Evolutionary conservation across 1,140 invertebrate species (phyloP), one percentile per base, ranked within the genome.

Genomic region (Olivierus martensii): DNA sequence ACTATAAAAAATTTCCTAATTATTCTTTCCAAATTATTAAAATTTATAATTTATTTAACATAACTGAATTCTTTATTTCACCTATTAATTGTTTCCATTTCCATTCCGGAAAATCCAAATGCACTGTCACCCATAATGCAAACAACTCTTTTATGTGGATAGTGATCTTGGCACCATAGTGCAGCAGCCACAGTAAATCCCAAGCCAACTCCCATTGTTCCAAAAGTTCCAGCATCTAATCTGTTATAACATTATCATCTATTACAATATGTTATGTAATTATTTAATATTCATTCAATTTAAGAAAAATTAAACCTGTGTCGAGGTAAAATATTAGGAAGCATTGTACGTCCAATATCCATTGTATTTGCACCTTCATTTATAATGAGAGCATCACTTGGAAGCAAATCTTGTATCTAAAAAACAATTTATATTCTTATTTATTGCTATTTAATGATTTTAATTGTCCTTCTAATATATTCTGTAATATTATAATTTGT

Each of bases 281-380:
- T 28, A 28, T 28, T 28, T 28, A 28, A 28, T 28, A 28, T 6
- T 28, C n/a, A n/a, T 28, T 28, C 4, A 22, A 43, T 43, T 43
- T 43, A 1, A 43, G 9, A 43, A 17, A 39, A 17, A 43, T 6
- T 22, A 43, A 88, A 90, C 22, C 91, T 77, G 67, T 93, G 88
- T 41, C 88, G 71, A 0, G 91, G 87, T 46, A 81, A 67, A 51
- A 77, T 74, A 65, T 95, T 94, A 3, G 82, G 69, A 15, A 97
- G 69, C 68, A 96, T 81, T 0, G 88, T 82, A 43, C 92, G 76
- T 3, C 92, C 90, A 64, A 96, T 96, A 63, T 96, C 92, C 93
- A 98, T 98, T 1, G 93, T 98, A 66, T 96, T 96, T 11, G 92
- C 91, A 39, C 93, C 93, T 74, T 98, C 93, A 65, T 89, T 94